Evolutionary conservation across 2,113 vertebrate species (phyloP), one percentile per base, ranked within the genome.

Genomic region (Epinephelus fuscoguttatus): DNA sequence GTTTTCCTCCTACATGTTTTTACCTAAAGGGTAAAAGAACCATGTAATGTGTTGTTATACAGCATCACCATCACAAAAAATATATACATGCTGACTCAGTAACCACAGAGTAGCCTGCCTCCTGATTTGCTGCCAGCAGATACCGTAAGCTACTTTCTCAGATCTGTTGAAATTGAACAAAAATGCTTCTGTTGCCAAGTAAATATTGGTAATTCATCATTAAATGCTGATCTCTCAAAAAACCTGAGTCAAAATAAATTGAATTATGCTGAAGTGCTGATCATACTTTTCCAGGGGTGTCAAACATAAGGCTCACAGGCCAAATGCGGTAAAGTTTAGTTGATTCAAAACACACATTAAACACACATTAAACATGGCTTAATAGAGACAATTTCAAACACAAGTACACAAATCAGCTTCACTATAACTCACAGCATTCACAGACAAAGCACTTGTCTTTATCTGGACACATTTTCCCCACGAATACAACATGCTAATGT

Each of bases 71-170:
- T 47, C 15, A 62, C 21, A 69, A 55, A 59, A 42, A 50, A 25
- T 10, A 4, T 19, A 45, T 56, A 64, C 62, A 69, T 87, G 60
- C 67, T 84, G 49, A 82, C 40, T 62, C 66, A 42, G 71, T 53
- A 21, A 59, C 30, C 10, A 75, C 4, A 18, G n/a, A 53, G 53
- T 59, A 49, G 62, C 62, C 53, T 21, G 30, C n/a, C n/a, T 42
- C 4, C 59, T 55, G 30, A 74, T 72, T 62, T 27, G 37, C 66
- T 63, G 40, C 5, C 52, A 74, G 3, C 50, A 6, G n/a, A 57
- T 50, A 7, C 52, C 10, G 42, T 57, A 14, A 25, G 30, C 5
- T 10, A 13, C 8, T 45, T 53, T 30, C 14, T 66, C 1, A 33
- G 3, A 30, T 56, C 21, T 64, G 18, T 25, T 63, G 23, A 42